phyloP scores from a whole-genome alignment of 2,888 invertebrate genomes.

The Pegoplata infirma region DNA sequence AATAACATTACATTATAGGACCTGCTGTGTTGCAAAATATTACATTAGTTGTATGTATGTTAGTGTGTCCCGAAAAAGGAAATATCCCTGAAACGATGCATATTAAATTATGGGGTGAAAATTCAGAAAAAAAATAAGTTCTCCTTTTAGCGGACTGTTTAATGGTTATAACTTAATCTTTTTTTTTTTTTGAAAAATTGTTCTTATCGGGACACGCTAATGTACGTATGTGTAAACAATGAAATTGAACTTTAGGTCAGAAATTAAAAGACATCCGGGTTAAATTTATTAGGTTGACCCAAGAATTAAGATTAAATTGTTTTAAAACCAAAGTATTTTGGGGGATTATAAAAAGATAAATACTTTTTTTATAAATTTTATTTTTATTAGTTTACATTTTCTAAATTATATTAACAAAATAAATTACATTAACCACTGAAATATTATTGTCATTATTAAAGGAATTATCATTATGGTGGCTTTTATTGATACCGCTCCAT shows the following conservation, averaged over 20 bases:
- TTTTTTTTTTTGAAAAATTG: too few relatives aligned
- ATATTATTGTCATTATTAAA: background rate
- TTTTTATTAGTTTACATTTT: background rate
- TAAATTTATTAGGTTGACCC: background rate
- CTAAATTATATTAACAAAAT: background rate
- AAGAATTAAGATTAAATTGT: background rate
- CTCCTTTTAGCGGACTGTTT: too few relatives aligned
- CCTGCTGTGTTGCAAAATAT: slow-evolving; percentile 23
- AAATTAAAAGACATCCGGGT: background rate
- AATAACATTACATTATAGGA: slow-evolving; percentile 24
- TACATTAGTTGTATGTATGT: background rate
- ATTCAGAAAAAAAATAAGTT: too few relatives aligned
- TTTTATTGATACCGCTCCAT: slow-evolving; percentile 29
- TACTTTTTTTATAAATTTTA: background rate
- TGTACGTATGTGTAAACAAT: background rate
- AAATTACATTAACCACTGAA: background rate
- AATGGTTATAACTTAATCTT: too few relatives aligned
- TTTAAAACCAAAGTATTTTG: too few relatives aligned
- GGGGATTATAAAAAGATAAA: background rate
- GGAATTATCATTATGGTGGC: background rate
- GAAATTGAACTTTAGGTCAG: background rate
- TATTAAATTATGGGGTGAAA: too few relatives aligned
- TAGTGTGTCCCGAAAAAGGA: too few relatives aligned
- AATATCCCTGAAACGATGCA: too few relatives aligned
- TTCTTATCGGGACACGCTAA: too few relatives aligned